phyloP scores from a whole-genome alignment of 2,113 vertebrate genomes.

The Sisor rabdophorus region DNA sequence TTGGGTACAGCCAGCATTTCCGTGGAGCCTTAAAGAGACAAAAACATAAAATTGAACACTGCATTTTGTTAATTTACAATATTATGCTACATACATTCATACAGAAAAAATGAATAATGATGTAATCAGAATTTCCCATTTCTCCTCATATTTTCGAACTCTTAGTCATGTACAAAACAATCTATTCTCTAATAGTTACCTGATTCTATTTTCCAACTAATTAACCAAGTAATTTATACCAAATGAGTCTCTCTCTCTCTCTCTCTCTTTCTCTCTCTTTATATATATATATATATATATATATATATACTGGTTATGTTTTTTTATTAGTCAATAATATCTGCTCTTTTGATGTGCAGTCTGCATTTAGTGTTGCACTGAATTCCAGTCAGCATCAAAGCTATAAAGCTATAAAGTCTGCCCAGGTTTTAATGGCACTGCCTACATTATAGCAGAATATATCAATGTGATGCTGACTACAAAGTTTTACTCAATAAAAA shows the following conservation, averaged over 20 bases:
- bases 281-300: not conserved
- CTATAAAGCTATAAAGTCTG: slow-evolving; percentile 35
- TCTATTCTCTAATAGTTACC: slow-evolving; percentile 14
- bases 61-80: not conserved
- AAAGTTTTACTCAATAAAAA: slow-evolving; percentile 31
- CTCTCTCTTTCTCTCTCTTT: no score
- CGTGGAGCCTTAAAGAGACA: not conserved
- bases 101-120: not conserved
- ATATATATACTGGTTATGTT: not conserved
- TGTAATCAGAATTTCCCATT: not conserved
- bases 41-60: not conserved
- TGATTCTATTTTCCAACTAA: no score
- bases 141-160: not conserved
- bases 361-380: slow-evolving; percentile 27
- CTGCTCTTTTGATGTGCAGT: slow-evolving; percentile 33
- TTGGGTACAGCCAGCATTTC: no score
- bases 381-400: slow-evolving; percentile 31
- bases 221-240: no score
- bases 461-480: slow-evolving; percentile 28
- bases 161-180: not conserved
- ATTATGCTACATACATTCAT: not conserved
- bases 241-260: not conserved
- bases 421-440: slow-evolving; percentile 15
- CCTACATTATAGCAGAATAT: slow-evolving; percentile 10
- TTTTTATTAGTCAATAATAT: slow-evolving; percentile 18